phyloP scores from a whole-genome alignment of 2,797 vertebrate genomes.

The Telmatherina bonti region DNA sequence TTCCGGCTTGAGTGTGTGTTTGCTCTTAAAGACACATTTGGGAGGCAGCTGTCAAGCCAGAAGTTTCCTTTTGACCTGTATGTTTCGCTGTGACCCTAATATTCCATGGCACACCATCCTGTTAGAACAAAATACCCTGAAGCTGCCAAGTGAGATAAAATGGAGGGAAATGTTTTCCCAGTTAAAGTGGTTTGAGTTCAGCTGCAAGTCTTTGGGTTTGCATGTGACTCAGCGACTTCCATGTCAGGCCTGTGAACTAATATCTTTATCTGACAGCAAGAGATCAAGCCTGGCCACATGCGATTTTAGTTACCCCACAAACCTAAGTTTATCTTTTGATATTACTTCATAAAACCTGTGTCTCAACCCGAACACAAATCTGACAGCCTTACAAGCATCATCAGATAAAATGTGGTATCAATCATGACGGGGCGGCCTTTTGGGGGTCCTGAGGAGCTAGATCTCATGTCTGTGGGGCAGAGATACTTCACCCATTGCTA shows the following conservation, averaged over 20 bases:
- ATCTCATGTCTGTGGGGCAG: slow-evolving; percentile 52
- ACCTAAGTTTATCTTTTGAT: slow-evolving; percentile 44
- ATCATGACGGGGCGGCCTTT: slow-evolving; percentile 42
- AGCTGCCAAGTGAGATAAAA: slow-evolving; percentile 25
- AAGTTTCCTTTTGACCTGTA: slow-evolving; percentile 59
- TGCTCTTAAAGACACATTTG: slow-evolving; percentile 62
- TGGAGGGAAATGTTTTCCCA: slow-evolving; percentile 25
- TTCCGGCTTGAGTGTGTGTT: slow-evolving; percentile 51
- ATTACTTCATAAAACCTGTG: slow-evolving; percentile 50
- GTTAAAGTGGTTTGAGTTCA: slow-evolving; percentile 12
- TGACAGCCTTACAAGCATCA: slow-evolving; percentile 59
- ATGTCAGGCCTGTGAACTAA: slow-evolving; percentile 12
- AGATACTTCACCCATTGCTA: slow-evolving; percentile 49
- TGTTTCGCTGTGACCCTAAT: slow-evolving; percentile 55
- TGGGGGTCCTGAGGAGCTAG: slow-evolving; percentile 40
- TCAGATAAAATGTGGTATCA: slow-evolving; percentile 32
- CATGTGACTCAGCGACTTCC: slow-evolving; percentile 17
- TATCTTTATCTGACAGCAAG: slow-evolving; percentile 28
- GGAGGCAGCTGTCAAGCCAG: slow-evolving; percentile 71
- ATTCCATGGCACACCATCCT: slow-evolving; percentile 43
- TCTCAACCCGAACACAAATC: slow-evolving; percentile 54
- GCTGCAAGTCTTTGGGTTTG: slow-evolving; percentile 12
- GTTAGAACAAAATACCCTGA: slow-evolving; percentile 55
- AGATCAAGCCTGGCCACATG: neutral
- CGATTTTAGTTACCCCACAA: slow-evolving; percentile 44